These are phyloP conservation scores for Centropristis striata DNA, from an alignment of 2,113 vertebrate species.

Conservation along the genomic window DNA sequence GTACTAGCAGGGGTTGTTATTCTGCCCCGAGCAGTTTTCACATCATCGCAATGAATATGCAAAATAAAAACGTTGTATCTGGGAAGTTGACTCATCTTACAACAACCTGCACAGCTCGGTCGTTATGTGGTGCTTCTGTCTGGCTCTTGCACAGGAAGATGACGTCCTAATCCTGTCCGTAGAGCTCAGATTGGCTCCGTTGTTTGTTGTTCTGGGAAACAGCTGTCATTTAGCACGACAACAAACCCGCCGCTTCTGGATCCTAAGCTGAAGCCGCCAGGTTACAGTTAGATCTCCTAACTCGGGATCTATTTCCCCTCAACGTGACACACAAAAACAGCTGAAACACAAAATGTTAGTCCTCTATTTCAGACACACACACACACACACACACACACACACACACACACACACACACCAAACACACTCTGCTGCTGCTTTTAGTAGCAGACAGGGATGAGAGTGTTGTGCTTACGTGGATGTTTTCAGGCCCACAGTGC, in stretches of 20 bases:
- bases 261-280: neutral
- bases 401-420: neutral
- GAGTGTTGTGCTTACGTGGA: conserved; percentile 49
- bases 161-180: neutral
- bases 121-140: neutral
- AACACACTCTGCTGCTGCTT: conserved; percentile 23
- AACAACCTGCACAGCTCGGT: no score
- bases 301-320: neutral
- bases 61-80: neutral
- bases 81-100: neutral
- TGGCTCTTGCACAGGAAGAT: neutral
- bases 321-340: neutral
- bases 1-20: neutral
- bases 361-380: neutral
- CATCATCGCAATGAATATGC: neutral
- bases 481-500: conserved; percentile 48
- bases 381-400: neutral
- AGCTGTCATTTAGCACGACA: neutral
- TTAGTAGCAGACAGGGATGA: conserved; percentile 36
- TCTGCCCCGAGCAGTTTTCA: neutral
- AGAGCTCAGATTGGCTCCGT: neutral
- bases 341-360: neutral
- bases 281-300: neutral
- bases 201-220: neutral
- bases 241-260: neutral